Conservation (phyloP, 2,888 invertebrate species). For the Parelbella ahira region DNA sequence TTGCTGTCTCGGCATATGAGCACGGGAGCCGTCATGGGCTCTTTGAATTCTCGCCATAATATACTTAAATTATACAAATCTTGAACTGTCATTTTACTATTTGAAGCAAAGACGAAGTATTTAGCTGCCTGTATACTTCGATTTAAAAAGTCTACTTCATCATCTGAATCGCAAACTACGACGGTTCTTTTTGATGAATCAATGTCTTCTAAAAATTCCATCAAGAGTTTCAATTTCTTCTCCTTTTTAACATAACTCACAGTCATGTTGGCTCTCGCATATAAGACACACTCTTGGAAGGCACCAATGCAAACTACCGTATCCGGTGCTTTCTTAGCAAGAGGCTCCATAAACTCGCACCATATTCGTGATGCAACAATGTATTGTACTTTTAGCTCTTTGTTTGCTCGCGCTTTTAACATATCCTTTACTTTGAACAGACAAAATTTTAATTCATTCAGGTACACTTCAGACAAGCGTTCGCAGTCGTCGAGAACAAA, state of each 20-base stretch:
- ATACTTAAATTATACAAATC: slow-evolving; percentile 58
- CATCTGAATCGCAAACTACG: slow-evolving; percentile 81
- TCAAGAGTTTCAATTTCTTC: slow-evolving; percentile 62
- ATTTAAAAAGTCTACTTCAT: slow-evolving; percentile 73
- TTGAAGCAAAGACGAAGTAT: slow-evolving; percentile 48
- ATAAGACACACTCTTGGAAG: slow-evolving; percentile 87
- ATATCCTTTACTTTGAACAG: slow-evolving; percentile 63
- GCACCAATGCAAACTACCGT: slow-evolving; percentile 86
- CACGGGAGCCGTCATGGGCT: slow-evolving; percentile 66
- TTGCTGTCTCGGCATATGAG: slow-evolving; percentile 86
- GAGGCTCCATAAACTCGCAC: slow-evolving; percentile 79
- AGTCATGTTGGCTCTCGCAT: slow-evolving; percentile 76
- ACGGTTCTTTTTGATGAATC: slow-evolving; percentile 76
- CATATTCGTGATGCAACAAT: slow-evolving; percentile 83
- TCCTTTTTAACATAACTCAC: slow-evolving; percentile 56
- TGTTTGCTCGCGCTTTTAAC: slow-evolving; percentile 58
- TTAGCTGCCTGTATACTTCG: slow-evolving; percentile 41
- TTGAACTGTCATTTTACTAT: slow-evolving; percentile 58
- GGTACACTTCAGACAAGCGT: slow-evolving; percentile 78
- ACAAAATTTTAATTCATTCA: slow-evolving; percentile 62
- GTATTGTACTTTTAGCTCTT: slow-evolving; percentile 77
- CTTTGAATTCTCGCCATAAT: slow-evolving; percentile 57
- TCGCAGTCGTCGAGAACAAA: slow-evolving; percentile 87
- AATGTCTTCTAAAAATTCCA: slow-evolving; percentile 71
- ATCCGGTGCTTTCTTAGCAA: slow-evolving; percentile 77